These are phyloP conservation scores for Hephaestus fuliginosus DNA, from an alignment of 2,797 vertebrate genomes.

Conservation along the genomic window DNA sequence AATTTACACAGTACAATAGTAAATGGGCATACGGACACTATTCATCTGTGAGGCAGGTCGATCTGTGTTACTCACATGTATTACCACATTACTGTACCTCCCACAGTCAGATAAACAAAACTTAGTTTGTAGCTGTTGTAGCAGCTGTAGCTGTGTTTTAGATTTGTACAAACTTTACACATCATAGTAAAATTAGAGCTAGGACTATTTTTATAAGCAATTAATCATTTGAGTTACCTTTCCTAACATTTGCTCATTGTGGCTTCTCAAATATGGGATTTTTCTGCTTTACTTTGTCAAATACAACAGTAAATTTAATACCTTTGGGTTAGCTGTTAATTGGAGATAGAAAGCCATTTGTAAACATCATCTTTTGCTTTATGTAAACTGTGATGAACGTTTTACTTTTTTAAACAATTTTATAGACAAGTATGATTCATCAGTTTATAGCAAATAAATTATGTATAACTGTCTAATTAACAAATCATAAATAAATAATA, in stretches of 20 bases:
- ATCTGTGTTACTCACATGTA: constrained; percentile 11
- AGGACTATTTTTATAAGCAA: background rate
- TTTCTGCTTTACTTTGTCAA: background rate
- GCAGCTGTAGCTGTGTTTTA: no score
- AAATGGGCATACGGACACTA: constrained; percentile 50
- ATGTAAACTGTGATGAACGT: background rate
- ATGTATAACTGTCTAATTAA: no score
- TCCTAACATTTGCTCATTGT: background rate
- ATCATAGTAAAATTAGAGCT: background rate
- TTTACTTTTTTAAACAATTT: background rate
- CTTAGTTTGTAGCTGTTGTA: background rate
- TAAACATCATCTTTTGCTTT: background rate
- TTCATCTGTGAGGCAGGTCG: constrained; percentile 36
- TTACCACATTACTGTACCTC: constrained; percentile 2
- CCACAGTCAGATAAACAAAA: background rate
- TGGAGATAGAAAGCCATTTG: background rate
- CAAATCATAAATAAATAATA: no score
- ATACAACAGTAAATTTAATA: background rate
- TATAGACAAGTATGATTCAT: background rate
- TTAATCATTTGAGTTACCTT: background rate
- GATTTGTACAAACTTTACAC: no score
- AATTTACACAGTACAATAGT: constrained; percentile 35
- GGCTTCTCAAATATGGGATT: background rate
- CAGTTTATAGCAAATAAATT: background rate
- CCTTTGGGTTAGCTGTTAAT: background rate